Percentiles rank a stretch among this genome's conserved stretches.
phyloP scores from a whole-genome alignment of 2,797 vertebrate species.

The Oryzias dopingdopingensis region DNA sequence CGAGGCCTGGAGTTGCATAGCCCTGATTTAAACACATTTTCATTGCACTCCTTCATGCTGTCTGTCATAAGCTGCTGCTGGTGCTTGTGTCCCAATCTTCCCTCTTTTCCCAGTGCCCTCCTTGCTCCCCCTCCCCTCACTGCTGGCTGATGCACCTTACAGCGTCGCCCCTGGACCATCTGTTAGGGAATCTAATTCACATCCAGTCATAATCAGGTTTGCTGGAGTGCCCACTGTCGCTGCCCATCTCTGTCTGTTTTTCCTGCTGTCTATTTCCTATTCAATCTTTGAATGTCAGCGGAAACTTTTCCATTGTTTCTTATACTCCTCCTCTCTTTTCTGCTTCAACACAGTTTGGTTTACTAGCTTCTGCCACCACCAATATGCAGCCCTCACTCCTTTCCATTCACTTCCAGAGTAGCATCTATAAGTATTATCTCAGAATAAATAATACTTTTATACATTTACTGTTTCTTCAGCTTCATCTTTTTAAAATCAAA shows the following conservation, averaged over 20 bases:
- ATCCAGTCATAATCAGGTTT: slow-evolving; percentile 97
- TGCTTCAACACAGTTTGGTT: background rate
- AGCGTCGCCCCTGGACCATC: slow-evolving; percentile 93
- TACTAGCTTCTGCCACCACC: background rate
- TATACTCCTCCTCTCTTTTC: background rate
- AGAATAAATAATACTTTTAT: too few relatives aligned
- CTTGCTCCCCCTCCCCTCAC: slow-evolving; percentile 23
- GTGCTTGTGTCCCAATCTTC: slow-evolving; percentile 46
- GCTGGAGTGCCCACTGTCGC: slow-evolving; percentile 89
- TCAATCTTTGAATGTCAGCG: slow-evolving; percentile 13
- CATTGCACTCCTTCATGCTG: slow-evolving; percentile 22
- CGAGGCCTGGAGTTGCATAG: too few relatives aligned
- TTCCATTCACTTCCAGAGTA: too few relatives aligned
- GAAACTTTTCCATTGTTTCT: background rate
- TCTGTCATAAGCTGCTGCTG: slow-evolving; percentile 78
- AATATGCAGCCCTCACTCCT: background rate
- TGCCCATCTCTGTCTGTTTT: slow-evolving; percentile 38
- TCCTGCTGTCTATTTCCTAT: slow-evolving; percentile 29
- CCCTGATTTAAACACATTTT: background rate
- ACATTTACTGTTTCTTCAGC: too few relatives aligned
- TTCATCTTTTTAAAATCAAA: too few relatives aligned
- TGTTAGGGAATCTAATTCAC: slow-evolving; percentile 99
- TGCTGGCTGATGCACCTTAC: slow-evolving; percentile 91
- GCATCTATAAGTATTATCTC: too few relatives aligned
- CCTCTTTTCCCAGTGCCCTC: slow-evolving; percentile 9